Evolutionary conservation across 2,888 invertebrate species (phyloP).

Genomic region (Notodonta dromedarius): DNA sequence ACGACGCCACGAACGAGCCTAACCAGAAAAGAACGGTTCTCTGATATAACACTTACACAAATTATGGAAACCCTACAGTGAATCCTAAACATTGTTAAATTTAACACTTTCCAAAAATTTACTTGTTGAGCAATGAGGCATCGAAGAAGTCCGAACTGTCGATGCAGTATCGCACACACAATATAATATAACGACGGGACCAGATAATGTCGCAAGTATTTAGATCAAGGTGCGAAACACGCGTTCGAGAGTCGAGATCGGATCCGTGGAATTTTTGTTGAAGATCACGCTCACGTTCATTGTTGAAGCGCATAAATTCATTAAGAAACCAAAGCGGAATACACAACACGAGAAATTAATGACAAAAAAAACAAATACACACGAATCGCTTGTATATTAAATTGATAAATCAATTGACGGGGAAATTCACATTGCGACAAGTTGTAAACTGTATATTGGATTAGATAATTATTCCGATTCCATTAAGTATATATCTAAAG

Average conservation of each 20-base stretch:
- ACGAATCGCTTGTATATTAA: slow-evolving; percentile 38
- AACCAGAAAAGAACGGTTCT: slow-evolving; percentile 37
- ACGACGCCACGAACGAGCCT: slow-evolving; percentile 36
- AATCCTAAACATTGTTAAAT: neutral
- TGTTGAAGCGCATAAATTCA: slow-evolving; percentile 66
- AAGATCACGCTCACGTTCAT: slow-evolving; percentile 69
- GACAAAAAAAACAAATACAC: slow-evolving; percentile 24
- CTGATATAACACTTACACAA: slow-evolving; percentile 23
- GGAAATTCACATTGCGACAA: slow-evolving; percentile 16
- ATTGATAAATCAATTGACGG: slow-evolving; percentile 19
- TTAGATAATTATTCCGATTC: slow-evolving; percentile 13
- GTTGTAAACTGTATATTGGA: slow-evolving; percentile 9
- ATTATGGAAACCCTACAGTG: slow-evolving; percentile 4
- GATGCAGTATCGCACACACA: slow-evolving; percentile 64
- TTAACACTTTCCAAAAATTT: neutral
- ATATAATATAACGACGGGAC: slow-evolving; percentile 63
- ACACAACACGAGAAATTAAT: slow-evolving; percentile 43
- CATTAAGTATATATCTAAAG: slow-evolving; percentile 18
- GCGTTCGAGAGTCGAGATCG: slow-evolving; percentile 78
- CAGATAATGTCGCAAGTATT: slow-evolving; percentile 82
- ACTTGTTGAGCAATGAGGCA: neutral
- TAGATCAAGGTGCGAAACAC: slow-evolving; percentile 83
- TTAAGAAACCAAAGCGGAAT: slow-evolving; percentile 62
- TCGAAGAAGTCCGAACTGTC: slow-evolving; percentile 42
- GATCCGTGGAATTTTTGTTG: slow-evolving; percentile 76